Evolutionary conservation across 1,140 invertebrate genomes (phyloP).

Genomic region (Scaptomyza graminum): DNA sequence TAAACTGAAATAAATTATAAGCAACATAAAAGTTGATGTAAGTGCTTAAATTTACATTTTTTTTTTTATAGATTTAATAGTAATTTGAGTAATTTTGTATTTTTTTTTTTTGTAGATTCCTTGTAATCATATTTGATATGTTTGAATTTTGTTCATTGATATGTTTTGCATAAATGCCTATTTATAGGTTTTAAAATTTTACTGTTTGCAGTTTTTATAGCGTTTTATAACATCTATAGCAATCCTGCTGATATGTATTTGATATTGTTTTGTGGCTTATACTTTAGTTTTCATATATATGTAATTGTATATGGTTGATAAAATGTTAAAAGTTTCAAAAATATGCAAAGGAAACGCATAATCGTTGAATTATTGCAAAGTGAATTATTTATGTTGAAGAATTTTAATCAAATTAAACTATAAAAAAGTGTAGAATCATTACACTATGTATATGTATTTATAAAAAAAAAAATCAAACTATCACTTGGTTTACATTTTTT

Average conservation of each 20-base stretch:
- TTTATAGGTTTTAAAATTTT: slow-evolving; percentile 39
- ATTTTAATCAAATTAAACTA: slow-evolving; percentile 35
- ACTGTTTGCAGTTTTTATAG: slow-evolving; percentile 20
- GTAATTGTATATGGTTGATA: not conserved
- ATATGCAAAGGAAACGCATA: slow-evolving; percentile 63
- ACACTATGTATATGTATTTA: slow-evolving; percentile 16
- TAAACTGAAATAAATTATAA: not conserved
- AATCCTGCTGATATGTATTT: slow-evolving; percentile 71
- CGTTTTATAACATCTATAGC: slow-evolving; percentile 34
- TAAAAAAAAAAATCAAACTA: slow-evolving; percentile 58
- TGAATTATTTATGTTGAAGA: slow-evolving; percentile 23
- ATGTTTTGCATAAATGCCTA: slow-evolving; percentile 70
- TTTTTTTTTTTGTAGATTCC: not conserved
- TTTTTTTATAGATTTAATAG: slow-evolving; percentile 21
- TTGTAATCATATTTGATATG: slow-evolving; percentile 71
- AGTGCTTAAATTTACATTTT: slow-evolving; percentile 30
- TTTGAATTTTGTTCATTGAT: slow-evolving; percentile 66
- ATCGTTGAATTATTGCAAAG: slow-evolving; percentile 33
- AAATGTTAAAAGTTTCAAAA: slow-evolving; percentile 57
- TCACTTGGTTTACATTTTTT: slow-evolving; percentile 54
- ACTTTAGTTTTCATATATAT: slow-evolving; percentile 24
- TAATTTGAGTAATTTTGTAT: slow-evolving; percentile 28
- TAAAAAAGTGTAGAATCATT: slow-evolving; percentile 38
- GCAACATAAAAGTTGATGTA: not conserved
- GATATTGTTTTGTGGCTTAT: slow-evolving; percentile 71